Conservation (phyloP, 2,113 vertebrate genomes). For the Limanda limanda region DNA sequence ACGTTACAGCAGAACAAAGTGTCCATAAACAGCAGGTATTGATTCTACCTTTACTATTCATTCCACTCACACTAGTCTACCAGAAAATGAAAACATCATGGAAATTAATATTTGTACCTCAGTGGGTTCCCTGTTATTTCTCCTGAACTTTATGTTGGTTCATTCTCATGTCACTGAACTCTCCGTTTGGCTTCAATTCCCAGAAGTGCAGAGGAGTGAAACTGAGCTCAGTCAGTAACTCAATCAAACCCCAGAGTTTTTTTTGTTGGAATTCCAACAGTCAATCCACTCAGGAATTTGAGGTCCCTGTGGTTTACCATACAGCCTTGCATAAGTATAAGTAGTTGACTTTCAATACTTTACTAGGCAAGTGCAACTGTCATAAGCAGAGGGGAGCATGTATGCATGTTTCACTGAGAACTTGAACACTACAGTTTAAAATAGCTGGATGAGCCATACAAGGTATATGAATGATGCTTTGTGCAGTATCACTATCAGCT, state of each 20-base stretch:
- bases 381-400: slow-evolving; percentile 15
- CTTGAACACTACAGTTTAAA: no score
- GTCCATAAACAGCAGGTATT: background rate
- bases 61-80: background rate
- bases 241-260: background rate
- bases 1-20: background rate
- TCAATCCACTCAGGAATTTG: slow-evolving; percentile 35
- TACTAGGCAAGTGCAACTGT: background rate
- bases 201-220: slow-evolving; percentile 16
- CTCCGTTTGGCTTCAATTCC: slow-evolving; percentile 1
- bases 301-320: background rate
- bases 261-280: background rate
- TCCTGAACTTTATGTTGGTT: slow-evolving; percentile 27
- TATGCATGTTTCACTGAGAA: background rate
- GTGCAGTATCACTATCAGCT: no score
- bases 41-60: background rate
- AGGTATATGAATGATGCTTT: no score
- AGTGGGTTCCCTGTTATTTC: slow-evolving; percentile 5
- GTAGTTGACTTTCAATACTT: background rate
- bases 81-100: slow-evolving; percentile 5
- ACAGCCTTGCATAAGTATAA: background rate
- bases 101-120: slow-evolving; percentile 21
- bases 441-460: no score
- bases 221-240: background rate
- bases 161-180: slow-evolving; percentile 28